These are phyloP conservation scores for Spongilla lacustris DNA, from an alignment of 37 sponge, comb jelly and placozoan genomes.

Conservation along the genomic window DNA sequence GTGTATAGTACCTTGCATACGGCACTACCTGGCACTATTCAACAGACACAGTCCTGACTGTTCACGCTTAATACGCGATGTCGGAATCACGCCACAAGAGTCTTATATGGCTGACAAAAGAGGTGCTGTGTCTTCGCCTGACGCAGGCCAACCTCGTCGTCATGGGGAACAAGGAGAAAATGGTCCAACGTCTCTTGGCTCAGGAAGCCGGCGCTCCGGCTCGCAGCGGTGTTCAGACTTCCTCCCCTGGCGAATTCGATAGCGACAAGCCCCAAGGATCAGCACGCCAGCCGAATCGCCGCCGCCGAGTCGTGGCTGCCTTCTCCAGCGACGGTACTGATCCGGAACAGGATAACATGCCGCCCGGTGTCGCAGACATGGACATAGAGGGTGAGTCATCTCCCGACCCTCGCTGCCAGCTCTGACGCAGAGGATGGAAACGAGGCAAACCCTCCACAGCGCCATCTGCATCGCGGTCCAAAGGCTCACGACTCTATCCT, in stretches of 20 bases:
- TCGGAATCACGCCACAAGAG: not conserved
- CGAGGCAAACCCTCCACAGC: slow-evolving; percentile 1
- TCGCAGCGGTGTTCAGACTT: not conserved
- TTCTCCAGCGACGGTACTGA: not conserved
- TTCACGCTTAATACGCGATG: not conserved
- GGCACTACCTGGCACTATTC: not conserved
- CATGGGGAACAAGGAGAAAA: not conserved
- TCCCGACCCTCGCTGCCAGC: not conserved
- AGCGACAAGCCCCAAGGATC: not conserved
- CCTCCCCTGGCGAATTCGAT: not conserved
- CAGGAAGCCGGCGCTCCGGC: not conserved
- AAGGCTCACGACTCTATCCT: not conserved
- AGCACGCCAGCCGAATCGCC: not conserved
- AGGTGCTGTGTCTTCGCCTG: not conserved
- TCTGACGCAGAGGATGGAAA: not conserved
- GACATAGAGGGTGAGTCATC: not conserved
- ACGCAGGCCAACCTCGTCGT: not conserved
- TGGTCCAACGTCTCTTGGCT: not conserved
- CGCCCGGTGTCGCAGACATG: not conserved
- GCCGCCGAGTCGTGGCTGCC: not conserved
- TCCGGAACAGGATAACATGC: not conserved
- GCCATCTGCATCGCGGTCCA: not conserved
- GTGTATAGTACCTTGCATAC: not conserved
- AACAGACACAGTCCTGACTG: not conserved
- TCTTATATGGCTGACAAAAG: not conserved